phyloP scores from a whole-genome alignment of 2,888 invertebrate species.

The Griposia aprilina region DNA sequence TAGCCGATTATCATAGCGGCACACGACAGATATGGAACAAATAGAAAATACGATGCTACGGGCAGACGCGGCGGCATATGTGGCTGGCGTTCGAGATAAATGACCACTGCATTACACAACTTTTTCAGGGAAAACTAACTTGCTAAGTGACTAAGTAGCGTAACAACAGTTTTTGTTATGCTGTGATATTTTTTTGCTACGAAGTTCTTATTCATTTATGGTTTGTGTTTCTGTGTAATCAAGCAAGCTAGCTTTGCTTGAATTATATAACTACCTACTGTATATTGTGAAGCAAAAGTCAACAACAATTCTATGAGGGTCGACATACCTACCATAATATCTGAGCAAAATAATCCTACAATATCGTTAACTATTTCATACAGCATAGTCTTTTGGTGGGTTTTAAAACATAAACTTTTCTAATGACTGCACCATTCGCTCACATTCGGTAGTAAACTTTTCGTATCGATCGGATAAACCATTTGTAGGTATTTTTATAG shows the following conservation, averaged over 20 bases:
- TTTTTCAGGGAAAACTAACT: conserved; percentile 77
- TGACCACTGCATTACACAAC: conserved; percentile 79
- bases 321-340: neutral
- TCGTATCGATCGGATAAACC: neutral
- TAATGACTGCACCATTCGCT: neutral
- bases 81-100: conserved; percentile 80
- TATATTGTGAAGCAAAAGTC: neutral
- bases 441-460: conserved; percentile 26
- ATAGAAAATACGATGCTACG: conserved; percentile 62
- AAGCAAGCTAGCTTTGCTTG: neutral
- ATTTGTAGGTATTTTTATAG: neutral
- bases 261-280: neutral
- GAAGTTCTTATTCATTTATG: conserved; percentile 17
- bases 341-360: neutral
- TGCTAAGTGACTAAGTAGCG: conserved; percentile 63
- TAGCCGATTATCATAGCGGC: conserved; percentile 60
- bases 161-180: conserved; percentile 52
- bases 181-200: conserved; percentile 13
- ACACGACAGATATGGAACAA: conserved; percentile 57
- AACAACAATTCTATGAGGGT: neutral
- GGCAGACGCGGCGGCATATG: conserved; percentile 71
- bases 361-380: neutral
- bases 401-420: neutral
- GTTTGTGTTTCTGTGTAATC: conserved; percentile 13
- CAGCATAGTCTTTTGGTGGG: neutral